Base-by-base conservation (phyloP, 2,888 invertebrate genomes). In the Drosophila lutescens region DNA sequence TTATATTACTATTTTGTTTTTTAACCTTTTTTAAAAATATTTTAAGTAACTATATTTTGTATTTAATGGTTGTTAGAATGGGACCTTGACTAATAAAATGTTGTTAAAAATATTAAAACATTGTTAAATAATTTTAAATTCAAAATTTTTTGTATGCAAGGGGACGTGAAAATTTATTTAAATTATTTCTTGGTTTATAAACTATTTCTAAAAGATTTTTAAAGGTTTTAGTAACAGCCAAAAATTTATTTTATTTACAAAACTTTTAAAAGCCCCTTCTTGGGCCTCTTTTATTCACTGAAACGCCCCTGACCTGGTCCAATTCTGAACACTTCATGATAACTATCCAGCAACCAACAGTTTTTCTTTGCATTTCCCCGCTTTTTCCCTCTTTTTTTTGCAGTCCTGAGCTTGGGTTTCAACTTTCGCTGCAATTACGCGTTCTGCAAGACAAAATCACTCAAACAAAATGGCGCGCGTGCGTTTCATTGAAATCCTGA, bases 371-470 rank as follows among this genome's bases (percentile, higher is more conserved):
- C 34, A 57, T 51, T 66, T 65, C 20, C 20, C 26, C 13, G 7
- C 3, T 26, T 58, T 53, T 54, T 50, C n/a, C 8, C 34, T 40
- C 60, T 49, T 51, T 13, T 9, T 53, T 43, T 44, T 51, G 20
- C 47, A 58, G 40, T 65, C 66, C 62, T 56, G 59, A 77, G 75
- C 73, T 72, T 26, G 72, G 76, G 87, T 72, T 80, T 80, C 76
- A 84, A 84, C 86, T 84, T 82, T 87, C 67, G 69, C 78, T 84
- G 86, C 88, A 84, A 87, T 87, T 83, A 83, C 88, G 88, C 86
- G 78, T 78, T 67, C 59, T 79, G 74, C 82, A 82, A 82, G 80
- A 79, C 80, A 86, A 82, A 83, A 83, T 83, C 83, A 85, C 86
- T 87, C 88, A 83, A 78, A 83, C 76, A 82, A 83, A 85, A 83